phyloP scores from a whole-genome alignment of 2,888 invertebrate genomes.

The Troglohyphantes excavatus region DNA sequence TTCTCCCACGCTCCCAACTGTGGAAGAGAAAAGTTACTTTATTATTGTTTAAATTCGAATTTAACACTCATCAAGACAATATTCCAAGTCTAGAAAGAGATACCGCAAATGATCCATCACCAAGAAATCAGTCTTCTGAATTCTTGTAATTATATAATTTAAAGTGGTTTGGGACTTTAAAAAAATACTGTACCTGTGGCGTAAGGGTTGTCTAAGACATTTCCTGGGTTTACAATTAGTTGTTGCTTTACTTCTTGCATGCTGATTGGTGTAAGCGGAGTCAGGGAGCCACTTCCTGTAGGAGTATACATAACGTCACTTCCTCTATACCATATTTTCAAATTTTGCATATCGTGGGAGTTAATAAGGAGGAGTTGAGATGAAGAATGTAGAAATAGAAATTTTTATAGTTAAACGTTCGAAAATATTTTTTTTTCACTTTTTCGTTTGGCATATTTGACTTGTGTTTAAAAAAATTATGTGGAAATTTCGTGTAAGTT shows the following conservation, averaged over 20 bases:
- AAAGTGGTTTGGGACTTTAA: background rate
- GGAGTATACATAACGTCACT: slow-evolving; percentile 75
- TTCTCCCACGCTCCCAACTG: slow-evolving; percentile 78
- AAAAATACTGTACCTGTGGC: slow-evolving; percentile 59
- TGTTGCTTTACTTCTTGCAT: slow-evolving; percentile 88
- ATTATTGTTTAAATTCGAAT: too few relatives aligned
- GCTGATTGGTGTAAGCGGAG: slow-evolving; percentile 88
- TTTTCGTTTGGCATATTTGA: too few relatives aligned
- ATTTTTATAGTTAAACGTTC: too few relatives aligned
- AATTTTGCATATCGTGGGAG: background rate
- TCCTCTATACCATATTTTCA: slow-evolving; percentile 38
- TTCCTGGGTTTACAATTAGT: slow-evolving; percentile 72
- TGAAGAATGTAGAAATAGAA: too few relatives aligned
- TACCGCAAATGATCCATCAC: too few relatives aligned
- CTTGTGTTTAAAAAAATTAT: too few relatives aligned
- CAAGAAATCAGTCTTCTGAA: background rate
- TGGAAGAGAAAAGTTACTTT: slow-evolving; percentile 27
- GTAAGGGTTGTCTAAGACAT: slow-evolving; percentile 66
- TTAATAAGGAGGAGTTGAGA: background rate
- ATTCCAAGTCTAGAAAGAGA: too few relatives aligned
- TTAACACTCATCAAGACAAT: too few relatives aligned
- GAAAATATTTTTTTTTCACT: too few relatives aligned
- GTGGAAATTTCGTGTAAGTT: too few relatives aligned
- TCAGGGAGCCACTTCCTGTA: slow-evolving; percentile 86
- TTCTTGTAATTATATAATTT: background rate